Conservation (phyloP, 2,113 vertebrate genomes). For the Uropsilus gracilis region DNA sequence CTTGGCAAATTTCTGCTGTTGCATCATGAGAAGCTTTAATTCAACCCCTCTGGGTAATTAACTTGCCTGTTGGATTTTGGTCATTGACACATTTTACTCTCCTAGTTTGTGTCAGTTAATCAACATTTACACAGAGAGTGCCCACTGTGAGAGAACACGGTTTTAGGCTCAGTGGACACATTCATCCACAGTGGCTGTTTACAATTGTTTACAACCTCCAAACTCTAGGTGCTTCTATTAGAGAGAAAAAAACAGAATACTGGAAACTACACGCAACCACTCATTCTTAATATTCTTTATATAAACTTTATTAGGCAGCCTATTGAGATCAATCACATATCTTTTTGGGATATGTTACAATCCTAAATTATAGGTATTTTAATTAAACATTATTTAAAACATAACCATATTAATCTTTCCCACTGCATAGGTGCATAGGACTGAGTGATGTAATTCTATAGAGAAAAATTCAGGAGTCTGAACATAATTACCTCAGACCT, state of each 20-base stretch:
- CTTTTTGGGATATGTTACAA: background rate
- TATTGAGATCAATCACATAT: background rate
- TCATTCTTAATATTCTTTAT: background rate
- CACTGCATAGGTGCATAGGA: background rate
- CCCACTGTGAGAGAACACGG: background rate
- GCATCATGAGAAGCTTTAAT: background rate
- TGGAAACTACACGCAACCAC: background rate
- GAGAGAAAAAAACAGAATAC: background rate
- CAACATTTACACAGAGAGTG: conserved; percentile 48
- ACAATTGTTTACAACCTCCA: background rate
- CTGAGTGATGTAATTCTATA: background rate
- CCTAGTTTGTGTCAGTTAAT: conserved; percentile 53
- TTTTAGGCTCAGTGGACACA: conserved; percentile 43
- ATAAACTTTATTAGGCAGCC: background rate
- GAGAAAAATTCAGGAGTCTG: background rate
- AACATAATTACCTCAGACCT: background rate
- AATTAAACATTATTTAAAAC: background rate
- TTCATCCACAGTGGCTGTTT: background rate
- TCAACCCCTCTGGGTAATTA: conserved; percentile 52
- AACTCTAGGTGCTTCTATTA: background rate
- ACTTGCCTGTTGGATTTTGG: conserved; percentile 51
- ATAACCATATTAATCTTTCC: background rate
- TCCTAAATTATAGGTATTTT: background rate
- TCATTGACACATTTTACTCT: conserved; percentile 46
- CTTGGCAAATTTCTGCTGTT: background rate